Evolutionary conservation across 1,140 invertebrate species (phyloP).

Genomic region (Apis cerana): DNA sequence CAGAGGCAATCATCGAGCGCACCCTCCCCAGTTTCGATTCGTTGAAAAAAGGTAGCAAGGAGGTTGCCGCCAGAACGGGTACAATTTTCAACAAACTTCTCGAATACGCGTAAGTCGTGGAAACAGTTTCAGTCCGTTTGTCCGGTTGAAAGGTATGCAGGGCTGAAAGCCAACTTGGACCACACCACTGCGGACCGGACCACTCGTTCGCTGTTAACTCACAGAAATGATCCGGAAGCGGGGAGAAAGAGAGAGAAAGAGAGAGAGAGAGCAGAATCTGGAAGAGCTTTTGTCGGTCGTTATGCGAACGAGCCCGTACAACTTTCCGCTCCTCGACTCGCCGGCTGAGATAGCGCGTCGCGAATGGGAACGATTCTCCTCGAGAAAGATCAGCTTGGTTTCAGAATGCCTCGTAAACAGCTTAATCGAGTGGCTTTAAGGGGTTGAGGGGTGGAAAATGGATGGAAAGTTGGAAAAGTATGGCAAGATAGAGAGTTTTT

Average conservation of each 20-base stretch:
- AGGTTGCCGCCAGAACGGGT: conserved; percentile 19
- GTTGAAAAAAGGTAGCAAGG: not conserved
- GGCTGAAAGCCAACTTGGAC: conserved; percentile 49
- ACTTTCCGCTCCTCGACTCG: conserved; percentile 57
- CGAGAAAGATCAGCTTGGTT: conserved; percentile 38
- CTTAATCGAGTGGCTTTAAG: conserved; percentile 29
- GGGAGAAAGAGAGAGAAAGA: not conserved
- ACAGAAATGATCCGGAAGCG: conserved; percentile 72
- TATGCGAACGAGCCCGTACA: conserved; percentile 55
- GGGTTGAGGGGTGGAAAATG: not conserved
- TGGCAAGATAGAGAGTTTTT: too few species aligned
- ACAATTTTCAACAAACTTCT: conserved; percentile 26
- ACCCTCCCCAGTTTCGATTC: too few species aligned
- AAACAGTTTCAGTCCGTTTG: conserved; percentile 42
- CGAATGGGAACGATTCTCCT: conserved; percentile 45
- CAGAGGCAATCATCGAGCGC: not conserved
- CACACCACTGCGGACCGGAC: not conserved
- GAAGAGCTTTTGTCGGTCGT: conserved; percentile 54
- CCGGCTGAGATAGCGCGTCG: conserved; percentile 15
- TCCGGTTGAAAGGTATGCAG: conserved; percentile 41
- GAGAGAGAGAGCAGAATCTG: not conserved
- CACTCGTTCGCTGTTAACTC: conserved; percentile 59
- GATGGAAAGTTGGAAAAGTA: not conserved
- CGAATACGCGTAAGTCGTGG: conserved; percentile 38
- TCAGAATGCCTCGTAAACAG: conserved; percentile 31